Conservation (phyloP, 2,888 invertebrate genomes). For the Encarsia formosa region DNA sequence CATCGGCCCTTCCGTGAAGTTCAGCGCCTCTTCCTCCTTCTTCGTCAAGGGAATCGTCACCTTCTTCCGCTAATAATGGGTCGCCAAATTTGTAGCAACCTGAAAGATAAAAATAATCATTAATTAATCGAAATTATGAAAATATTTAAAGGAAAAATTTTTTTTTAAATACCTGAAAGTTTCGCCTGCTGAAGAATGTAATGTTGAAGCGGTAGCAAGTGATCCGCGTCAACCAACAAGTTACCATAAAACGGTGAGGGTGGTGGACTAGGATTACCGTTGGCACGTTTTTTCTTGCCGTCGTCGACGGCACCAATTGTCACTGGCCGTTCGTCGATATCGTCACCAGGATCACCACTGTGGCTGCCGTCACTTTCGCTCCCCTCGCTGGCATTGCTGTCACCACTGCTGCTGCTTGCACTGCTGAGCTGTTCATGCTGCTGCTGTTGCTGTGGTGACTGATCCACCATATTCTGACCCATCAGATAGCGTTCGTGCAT, state of each 20-base stretch:
- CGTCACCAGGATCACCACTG: constrained; percentile 37
- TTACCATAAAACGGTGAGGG: constrained; percentile 48
- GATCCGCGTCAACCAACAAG: constrained; percentile 54
- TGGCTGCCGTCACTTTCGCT: constrained; percentile 42
- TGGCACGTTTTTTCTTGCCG: constrained; percentile 46
- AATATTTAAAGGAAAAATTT: no score
- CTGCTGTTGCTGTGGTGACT: constrained; percentile 47
- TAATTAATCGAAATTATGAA: no score
- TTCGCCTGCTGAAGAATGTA: constrained; percentile 85
- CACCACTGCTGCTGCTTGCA: constrained; percentile 41
- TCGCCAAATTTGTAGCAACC: constrained; percentile 69
- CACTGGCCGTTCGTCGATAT: constrained; percentile 40
- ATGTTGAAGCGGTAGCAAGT: constrained; percentile 78
- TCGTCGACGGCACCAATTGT: constrained; percentile 40
- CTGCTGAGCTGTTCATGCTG: constrained; percentile 41
- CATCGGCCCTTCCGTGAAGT: constrained; percentile 47
- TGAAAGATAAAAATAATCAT: constrained; percentile 33
- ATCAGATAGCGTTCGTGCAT: constrained; percentile 77
- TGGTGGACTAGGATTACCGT: constrained; percentile 49
- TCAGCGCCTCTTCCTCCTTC: constrained; percentile 57
- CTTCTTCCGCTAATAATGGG: constrained; percentile 58
- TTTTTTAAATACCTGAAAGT: constrained; percentile 64
- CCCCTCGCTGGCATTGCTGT: constrained; percentile 33
- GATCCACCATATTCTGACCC: constrained; percentile 43
- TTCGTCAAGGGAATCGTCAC: constrained; percentile 73